phyloP scores from a whole-genome alignment of 2,113 vertebrate species.

The Solenodon paradoxus region DNA sequence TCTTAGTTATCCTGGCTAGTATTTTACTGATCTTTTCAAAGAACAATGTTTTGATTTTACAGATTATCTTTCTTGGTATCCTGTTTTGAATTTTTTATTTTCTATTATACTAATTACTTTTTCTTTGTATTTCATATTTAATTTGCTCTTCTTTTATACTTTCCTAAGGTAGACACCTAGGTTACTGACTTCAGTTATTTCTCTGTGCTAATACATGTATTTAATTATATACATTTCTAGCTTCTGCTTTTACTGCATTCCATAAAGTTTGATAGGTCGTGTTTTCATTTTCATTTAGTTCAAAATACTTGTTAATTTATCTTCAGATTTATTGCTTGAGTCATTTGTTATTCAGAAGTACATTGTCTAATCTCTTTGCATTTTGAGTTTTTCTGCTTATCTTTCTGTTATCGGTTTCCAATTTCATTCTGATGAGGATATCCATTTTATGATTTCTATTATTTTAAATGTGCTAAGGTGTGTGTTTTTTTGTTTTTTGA shows the following conservation, averaged over 20 bases:
- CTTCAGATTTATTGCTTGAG: background rate
- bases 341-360: background rate
- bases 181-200: background rate
- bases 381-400: background rate
- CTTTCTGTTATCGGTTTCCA: background rate
- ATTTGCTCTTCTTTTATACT: background rate
- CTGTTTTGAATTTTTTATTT: background rate
- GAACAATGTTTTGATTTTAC: background rate
- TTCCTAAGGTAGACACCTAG: background rate
- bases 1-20: background rate
- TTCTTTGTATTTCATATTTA: background rate
- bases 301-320: background rate
- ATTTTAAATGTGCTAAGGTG: background rate
- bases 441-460: background rate
- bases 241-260: background rate
- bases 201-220: background rate
- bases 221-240: background rate
- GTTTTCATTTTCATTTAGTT: too few species aligned
- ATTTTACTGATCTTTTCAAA: too few species aligned
- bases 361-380: too few species aligned
- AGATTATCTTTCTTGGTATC: background rate
- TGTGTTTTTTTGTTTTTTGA: background rate
- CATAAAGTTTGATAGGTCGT: background rate
- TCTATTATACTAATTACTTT: too few species aligned
- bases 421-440: background rate